Conservation (phyloP, 2,888 invertebrate genomes). For the Micropterix aruncella region DNA sequence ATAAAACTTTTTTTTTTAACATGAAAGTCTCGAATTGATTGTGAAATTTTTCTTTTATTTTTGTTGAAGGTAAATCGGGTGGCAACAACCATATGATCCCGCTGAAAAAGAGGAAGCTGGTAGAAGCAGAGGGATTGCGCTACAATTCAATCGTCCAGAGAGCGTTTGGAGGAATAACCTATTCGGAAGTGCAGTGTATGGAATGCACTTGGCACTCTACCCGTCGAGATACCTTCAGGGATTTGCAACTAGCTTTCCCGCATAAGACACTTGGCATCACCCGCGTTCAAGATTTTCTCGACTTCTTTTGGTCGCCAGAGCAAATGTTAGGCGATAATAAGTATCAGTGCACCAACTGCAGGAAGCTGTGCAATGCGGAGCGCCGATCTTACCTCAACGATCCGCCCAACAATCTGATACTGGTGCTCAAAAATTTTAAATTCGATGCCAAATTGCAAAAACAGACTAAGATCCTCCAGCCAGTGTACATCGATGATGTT, state of each 20-base stretch:
- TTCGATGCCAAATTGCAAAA: constrained; percentile 56
- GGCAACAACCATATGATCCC: too few species aligned
- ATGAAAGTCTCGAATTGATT: too few species aligned
- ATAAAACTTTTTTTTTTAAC: too few species aligned
- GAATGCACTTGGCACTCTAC: constrained; percentile 58
- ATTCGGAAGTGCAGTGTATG: constrained; percentile 60
- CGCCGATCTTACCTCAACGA: constrained; percentile 34
- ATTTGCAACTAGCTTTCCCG: constrained; percentile 66
- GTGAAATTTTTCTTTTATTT: too few species aligned
- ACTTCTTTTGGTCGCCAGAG: constrained; percentile 67
- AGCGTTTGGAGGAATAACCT: constrained; percentile 63
- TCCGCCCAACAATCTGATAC: constrained; percentile 62
- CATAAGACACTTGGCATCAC: constrained; percentile 26
- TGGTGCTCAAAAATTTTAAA: constrained; percentile 70
- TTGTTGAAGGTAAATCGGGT: too few species aligned
- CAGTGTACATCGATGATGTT: constrained; percentile 43
- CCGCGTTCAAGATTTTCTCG: constrained; percentile 60
- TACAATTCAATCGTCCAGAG: constrained; percentile 33
- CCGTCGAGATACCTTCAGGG: constrained; percentile 66
- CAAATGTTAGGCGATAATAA: constrained; percentile 66
- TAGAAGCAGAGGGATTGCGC: neutral
- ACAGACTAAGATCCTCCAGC: constrained; percentile 68
- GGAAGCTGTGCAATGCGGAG: constrained; percentile 61
- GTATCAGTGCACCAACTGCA: constrained; percentile 69
- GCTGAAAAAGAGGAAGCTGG: neutral